These are phyloP conservation scores for Xenops minutus DNA, from an alignment of 2,797 vertebrate species.

Conservation along the genomic window DNA sequence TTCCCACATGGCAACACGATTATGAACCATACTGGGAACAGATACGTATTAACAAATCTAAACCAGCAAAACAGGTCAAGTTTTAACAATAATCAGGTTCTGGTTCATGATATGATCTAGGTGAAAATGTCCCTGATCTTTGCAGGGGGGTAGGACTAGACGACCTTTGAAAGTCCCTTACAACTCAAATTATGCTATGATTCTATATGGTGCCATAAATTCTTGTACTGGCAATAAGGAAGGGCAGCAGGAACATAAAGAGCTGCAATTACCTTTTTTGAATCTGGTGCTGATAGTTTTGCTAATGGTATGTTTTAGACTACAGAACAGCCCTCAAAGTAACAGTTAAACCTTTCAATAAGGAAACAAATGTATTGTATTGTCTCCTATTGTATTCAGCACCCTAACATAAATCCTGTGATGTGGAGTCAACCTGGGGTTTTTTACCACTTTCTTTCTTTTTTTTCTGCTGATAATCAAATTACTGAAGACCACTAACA, in stretches of 20 bases:
- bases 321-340: not conserved
- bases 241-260: not conserved
- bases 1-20: not conserved
- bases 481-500: not conserved
- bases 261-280: not conserved
- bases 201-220: not conserved
- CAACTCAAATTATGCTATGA: not conserved
- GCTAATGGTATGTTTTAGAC: not conserved
- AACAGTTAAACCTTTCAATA: not conserved
- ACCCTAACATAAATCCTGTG: not conserved
- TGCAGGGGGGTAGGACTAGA: not conserved
- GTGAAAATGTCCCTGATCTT: not conserved
- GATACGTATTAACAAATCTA: not conserved
- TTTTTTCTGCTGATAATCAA: not conserved
- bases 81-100: not conserved
- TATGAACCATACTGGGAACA: not conserved
- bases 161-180: not conserved
- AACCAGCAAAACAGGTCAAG: not conserved
- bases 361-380: not conserved
- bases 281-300: not conserved
- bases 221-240: slow-evolving; percentile 8
- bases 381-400: not conserved
- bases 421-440: not conserved
- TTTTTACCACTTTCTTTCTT: not conserved
- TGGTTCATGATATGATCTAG: not conserved